Conservation (phyloP, 2,113 vertebrate genomes). For the Cyprinodon brontotheroides region DNA sequence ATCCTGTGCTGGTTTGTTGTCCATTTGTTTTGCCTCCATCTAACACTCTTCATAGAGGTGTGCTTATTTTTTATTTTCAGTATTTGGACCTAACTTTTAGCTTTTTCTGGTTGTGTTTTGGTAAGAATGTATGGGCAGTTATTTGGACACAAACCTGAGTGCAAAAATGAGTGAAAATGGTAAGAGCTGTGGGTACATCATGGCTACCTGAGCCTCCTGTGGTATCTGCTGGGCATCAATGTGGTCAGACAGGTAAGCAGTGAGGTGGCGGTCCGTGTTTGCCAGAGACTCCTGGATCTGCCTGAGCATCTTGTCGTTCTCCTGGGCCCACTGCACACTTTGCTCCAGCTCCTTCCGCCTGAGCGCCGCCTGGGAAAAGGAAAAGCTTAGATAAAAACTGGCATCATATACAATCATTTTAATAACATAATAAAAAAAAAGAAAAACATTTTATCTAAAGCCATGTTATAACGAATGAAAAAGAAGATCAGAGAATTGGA, state of each 20-base stretch:
- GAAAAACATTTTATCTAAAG: no score
- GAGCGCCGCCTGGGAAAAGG: constrained; percentile 81
- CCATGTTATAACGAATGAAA: no score
- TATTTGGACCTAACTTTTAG: no score
- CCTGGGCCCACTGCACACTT: constrained; percentile 88
- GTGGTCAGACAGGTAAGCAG: constrained; percentile 86
- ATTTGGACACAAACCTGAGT: background rate
- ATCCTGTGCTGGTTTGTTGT: no score
- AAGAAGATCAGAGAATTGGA: no score
- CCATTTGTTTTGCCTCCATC: no score
- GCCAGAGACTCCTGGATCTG: constrained; percentile 90
- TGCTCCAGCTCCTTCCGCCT: constrained; percentile 90
- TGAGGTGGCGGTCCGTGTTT: constrained; percentile 88
- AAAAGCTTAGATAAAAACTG: background rate
- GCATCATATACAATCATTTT: background rate
- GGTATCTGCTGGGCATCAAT: constrained; percentile 94
- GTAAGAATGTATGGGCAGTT: background rate
- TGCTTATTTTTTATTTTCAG: no score
- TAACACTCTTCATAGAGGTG: no score
- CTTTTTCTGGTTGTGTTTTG: background rate
- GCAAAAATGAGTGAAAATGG: background rate
- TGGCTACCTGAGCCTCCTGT: constrained; percentile 90
- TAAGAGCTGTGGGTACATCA: background rate
- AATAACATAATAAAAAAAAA: background rate
- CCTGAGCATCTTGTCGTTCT: constrained; percentile 89